phyloP scores from a whole-genome alignment of 2,797 vertebrate genomes.

The Glyptemys insculpta region DNA sequence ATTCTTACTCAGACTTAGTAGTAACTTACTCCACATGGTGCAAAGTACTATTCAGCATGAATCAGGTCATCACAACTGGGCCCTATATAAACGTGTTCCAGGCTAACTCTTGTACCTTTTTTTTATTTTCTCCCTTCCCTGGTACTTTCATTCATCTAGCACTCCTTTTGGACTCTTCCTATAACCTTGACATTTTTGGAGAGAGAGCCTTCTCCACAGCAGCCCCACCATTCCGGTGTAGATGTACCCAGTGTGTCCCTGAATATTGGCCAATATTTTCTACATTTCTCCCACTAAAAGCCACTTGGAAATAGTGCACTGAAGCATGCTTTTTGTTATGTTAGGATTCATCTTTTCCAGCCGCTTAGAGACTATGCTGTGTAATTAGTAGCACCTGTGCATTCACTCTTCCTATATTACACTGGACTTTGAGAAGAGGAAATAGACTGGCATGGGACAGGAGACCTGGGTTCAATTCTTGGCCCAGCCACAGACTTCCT shows the following conservation, averaged over 20 bases:
- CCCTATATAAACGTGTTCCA: slow-evolving; percentile 12
- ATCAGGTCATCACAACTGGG: not conserved
- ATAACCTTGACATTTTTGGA: not conserved
- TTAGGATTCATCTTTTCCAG: not conserved
- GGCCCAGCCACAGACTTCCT: not conserved
- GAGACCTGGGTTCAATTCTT: rapidly evolving
- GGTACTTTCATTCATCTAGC: not conserved
- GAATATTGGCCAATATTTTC: not conserved
- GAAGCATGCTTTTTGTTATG: not conserved
- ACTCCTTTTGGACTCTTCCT: not conserved
- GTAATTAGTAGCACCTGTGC: not conserved
- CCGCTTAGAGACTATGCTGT: not conserved
- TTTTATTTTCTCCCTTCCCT: slow-evolving; percentile 13
- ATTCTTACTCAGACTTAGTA: slow-evolving; percentile 40
- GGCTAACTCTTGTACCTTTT: not conserved
- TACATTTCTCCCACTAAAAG: not conserved
- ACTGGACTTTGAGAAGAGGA: not conserved
- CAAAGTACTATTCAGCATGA: slow-evolving; percentile 40
- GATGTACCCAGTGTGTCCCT: not conserved
- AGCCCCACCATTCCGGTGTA: not conserved
- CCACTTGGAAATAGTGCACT: not conserved
- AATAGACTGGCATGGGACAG: not conserved
- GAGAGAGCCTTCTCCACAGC: not conserved
- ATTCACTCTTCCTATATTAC: slow-evolving; percentile 20
- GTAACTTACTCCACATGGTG: slow-evolving; percentile 22